Evolutionary conservation across 2,888 invertebrate species (phyloP).

Genomic region (Nesidiocoris tenuis): DNA sequence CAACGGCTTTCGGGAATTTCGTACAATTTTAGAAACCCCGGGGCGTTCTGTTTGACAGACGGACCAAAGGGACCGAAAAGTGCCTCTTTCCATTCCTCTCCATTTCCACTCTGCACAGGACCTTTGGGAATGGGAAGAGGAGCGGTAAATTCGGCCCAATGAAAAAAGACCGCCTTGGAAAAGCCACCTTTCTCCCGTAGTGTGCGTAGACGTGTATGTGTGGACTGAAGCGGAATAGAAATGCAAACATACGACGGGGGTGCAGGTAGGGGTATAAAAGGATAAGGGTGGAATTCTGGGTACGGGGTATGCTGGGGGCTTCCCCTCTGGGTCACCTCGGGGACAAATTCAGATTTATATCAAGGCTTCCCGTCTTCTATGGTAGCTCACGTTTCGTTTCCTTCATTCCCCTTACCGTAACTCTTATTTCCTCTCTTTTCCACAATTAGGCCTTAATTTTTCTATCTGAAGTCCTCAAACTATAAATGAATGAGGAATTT

Average conservation of each 20-base stretch:
- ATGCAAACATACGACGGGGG: neutral
- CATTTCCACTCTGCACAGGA: neutral
- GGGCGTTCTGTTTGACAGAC: neutral
- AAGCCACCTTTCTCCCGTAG: neutral
- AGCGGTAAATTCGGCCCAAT: neutral
- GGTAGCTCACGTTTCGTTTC: neutral
- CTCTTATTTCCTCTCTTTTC: neutral
- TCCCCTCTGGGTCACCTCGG: slow-evolving; percentile 32
- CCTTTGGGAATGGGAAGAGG: neutral
- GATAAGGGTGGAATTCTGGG: neutral
- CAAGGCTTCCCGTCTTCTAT: neutral
- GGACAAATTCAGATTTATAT: slow-evolving; percentile 43
- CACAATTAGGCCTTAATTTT: too few relatives aligned
- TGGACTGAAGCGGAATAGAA: neutral
- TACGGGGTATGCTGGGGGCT: neutral
- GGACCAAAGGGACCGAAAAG: neutral
- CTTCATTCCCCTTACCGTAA: too few relatives aligned
- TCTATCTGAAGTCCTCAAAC: too few relatives aligned
- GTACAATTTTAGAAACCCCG: neutral
- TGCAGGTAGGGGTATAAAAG: neutral
- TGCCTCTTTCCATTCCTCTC: neutral
- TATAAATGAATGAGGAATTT: too few relatives aligned
- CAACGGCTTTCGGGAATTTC: neutral
- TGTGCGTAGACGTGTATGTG: neutral
- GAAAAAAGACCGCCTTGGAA: neutral